Conservation (phyloP, 1,140 invertebrate genomes). For the Formica exsecta region DNA sequence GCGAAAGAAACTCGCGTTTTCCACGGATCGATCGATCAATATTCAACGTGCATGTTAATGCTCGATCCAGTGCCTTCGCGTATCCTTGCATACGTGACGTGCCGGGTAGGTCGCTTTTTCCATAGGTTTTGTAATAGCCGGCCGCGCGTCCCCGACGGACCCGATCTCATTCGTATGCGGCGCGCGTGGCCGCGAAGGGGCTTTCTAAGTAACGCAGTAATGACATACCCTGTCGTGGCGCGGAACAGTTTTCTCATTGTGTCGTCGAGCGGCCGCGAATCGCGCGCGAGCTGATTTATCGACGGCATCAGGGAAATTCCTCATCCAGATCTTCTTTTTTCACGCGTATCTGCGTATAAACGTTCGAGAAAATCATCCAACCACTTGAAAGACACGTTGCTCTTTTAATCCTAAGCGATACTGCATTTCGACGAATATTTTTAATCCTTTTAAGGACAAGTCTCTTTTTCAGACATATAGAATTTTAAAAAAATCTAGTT, state of each 20-base stretch:
- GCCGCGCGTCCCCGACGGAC: neutral
- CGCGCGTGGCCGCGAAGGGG: constrained; percentile 74
- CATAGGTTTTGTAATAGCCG: constrained; percentile 78
- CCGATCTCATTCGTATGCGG: constrained; percentile 80
- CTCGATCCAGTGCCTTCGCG: constrained; percentile 76
- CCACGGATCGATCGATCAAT: constrained; percentile 77
- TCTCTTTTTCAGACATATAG: neutral
- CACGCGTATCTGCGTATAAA: constrained; percentile 68
- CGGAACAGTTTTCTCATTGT: constrained; percentile 80
- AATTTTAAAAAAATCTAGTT: neutral
- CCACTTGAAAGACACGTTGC: constrained; percentile 45
- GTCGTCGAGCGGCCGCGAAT: constrained; percentile 69
- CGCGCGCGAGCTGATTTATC: constrained; percentile 79
- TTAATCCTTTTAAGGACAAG: neutral
- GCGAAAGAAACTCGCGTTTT: constrained; percentile 76
- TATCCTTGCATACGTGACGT: constrained; percentile 77
- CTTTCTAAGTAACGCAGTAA: constrained; percentile 84
- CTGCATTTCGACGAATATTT: neutral
- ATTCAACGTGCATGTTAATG: constrained; percentile 83
- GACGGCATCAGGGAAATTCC: constrained; percentile 79
- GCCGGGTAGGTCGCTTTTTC: constrained; percentile 79
- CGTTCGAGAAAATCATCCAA: constrained; percentile 44
- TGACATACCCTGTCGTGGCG: constrained; percentile 82
- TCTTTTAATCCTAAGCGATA: constrained; percentile 11
- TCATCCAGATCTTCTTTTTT: constrained; percentile 63